A percentile compares a stretch with the other conserved stretches of the same genome.
Conservation (phyloP, 2,113 vertebrate genomes). For the Anhinga anhinga region DNA sequence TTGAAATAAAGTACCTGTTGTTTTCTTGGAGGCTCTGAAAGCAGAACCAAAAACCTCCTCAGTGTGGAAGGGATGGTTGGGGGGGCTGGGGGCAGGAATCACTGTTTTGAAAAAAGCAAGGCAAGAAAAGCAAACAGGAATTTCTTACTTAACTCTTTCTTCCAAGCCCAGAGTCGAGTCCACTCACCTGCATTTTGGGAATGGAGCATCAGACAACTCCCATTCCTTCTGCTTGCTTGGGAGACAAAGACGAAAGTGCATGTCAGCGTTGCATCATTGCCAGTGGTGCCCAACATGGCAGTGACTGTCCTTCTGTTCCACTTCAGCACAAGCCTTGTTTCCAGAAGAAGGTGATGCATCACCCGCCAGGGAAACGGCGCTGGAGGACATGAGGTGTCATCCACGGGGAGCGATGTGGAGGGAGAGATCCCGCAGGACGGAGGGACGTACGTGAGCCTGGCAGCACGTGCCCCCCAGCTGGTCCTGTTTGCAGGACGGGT, state of each 20-base stretch:
- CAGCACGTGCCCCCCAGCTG: not conserved
- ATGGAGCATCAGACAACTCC: not conserved
- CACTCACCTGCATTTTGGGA: not conserved
- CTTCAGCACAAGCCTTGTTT: not conserved
- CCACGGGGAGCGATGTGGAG: not conserved
- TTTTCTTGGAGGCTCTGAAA: not conserved
- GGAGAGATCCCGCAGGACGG: not conserved
- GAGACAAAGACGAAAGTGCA: not conserved
- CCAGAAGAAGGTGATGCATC: not conserved
- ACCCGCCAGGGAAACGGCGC: accelerated
- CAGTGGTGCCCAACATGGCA: accelerated
- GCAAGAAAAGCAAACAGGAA: not conserved
- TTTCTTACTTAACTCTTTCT: not conserved
- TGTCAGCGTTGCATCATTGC: accelerated
- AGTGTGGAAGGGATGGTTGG: not conserved
- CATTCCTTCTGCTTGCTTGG: not conserved
- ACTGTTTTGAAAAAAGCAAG: not conserved
- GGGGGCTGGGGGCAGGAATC: not conserved
- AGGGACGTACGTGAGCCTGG: accelerated
- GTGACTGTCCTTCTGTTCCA: not conserved
- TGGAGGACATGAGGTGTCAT: not conserved
- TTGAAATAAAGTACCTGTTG: not conserved
- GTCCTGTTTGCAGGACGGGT: not conserved
- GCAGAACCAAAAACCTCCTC: not conserved
- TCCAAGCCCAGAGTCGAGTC: not conserved